phyloP scores from a whole-genome alignment of 2,113 vertebrate species.

The Aegypius monachus region DNA sequence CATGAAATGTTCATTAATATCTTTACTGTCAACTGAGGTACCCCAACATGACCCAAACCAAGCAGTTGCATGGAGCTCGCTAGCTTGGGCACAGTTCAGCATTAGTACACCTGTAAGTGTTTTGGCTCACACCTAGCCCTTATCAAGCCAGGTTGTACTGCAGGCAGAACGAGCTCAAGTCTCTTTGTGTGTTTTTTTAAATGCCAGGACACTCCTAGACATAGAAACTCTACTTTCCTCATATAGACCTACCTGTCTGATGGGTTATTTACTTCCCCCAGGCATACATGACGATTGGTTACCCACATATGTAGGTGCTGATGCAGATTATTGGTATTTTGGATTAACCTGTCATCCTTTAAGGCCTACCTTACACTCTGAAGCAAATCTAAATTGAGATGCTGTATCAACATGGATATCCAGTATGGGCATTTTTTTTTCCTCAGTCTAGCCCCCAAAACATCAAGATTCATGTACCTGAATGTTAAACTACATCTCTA shows the following conservation, averaged over 20 bases:
- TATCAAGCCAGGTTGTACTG: neutral
- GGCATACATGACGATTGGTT: neutral
- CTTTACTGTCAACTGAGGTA: neutral
- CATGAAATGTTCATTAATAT: neutral
- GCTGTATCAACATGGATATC: neutral
- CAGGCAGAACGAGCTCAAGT: neutral
- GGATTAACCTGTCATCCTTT: neutral
- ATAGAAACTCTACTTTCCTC: neutral
- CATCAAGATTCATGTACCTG: neutral
- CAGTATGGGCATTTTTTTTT: fast-evolving
- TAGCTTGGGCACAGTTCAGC: neutral
- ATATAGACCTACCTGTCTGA: neutral
- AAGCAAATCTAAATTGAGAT: neutral
- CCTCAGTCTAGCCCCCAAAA: neutral
- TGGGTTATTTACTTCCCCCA: neutral
- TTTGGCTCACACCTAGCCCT: neutral
- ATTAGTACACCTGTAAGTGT: neutral
- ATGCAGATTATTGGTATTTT: neutral
- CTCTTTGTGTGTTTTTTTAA: neutral
- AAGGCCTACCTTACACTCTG: neutral
- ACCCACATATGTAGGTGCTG: neutral
- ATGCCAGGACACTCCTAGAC: too few species aligned
- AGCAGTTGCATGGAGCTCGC: neutral
- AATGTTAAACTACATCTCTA: neutral
- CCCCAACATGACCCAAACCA: fast-evolving